These are phyloP conservation scores for Heliothis peltigera DNA, from an alignment of 2,888 invertebrate species.

Conservation along the genomic window DNA sequence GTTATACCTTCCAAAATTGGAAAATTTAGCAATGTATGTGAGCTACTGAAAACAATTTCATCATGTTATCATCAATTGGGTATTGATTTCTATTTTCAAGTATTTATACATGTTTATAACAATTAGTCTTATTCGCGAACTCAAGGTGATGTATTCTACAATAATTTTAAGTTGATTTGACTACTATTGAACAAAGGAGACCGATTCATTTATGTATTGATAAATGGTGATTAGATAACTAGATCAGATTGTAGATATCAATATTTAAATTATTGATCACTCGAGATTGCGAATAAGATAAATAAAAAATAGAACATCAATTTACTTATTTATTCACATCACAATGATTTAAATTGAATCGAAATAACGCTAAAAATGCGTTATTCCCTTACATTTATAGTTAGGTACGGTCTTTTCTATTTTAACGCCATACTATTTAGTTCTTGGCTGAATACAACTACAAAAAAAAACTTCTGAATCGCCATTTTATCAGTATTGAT, in stretches of 20 bases:
- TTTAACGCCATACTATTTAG: conserved; percentile 34
- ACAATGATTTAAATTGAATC: conserved; percentile 54
- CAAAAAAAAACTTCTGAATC: conserved; percentile 13
- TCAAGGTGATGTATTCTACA: conserved; percentile 16
- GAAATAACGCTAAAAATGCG: conserved; percentile 46
- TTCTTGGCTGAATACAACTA: conserved; percentile 38
- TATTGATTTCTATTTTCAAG: too few species aligned
- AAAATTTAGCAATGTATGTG: too few species aligned
- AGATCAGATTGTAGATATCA: background rate
- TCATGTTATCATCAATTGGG: too few species aligned
- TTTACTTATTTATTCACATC: conserved; percentile 40
- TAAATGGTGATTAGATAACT: background rate
- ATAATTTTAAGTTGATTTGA: background rate
- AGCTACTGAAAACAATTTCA: too few species aligned
- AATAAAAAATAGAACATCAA: conserved; percentile 19
- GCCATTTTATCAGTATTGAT: conserved; percentile 8
- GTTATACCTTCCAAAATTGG: too few species aligned
- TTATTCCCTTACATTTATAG: conserved; percentile 43
- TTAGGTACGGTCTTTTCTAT: conserved; percentile 58
- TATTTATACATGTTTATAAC: conserved; percentile 11
- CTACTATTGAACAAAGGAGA: background rate
- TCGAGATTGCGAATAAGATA: conserved; percentile 34
- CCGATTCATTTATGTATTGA: background rate
- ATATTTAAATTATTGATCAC: conserved; percentile 1
- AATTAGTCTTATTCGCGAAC: conserved; percentile 31